These are phyloP conservation scores for Macrosteles quadrilineatus DNA, from an alignment of 1,140 invertebrate species.

Conservation along the genomic window DNA sequence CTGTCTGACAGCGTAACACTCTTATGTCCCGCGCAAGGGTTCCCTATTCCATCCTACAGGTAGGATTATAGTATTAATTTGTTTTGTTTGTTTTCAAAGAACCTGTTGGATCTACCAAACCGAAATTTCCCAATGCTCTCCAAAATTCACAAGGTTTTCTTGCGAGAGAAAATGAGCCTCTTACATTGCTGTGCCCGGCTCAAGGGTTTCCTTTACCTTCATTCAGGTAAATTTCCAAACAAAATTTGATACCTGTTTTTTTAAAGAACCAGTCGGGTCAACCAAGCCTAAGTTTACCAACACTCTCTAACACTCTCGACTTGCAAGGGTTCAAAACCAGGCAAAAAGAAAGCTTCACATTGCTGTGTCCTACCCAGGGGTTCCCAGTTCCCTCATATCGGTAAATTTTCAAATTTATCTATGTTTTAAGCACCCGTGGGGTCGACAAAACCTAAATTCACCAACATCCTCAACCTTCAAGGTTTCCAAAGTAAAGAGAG, in stretches of 20 bases:
- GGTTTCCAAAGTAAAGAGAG: constrained; percentile 56
- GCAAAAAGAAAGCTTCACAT: constrained; percentile 52
- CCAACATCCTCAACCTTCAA: constrained; percentile 42
- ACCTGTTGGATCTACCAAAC: constrained; percentile 70
- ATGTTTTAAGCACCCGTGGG: constrained; percentile 64
- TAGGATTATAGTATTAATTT: background rate
- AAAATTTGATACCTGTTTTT: constrained; percentile 62
- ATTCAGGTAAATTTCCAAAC: constrained; percentile 53
- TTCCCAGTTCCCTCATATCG: constrained; percentile 62
- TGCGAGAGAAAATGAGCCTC: constrained; percentile 56
- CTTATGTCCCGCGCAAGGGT: constrained; percentile 68
- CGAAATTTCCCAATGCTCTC: constrained; percentile 50
- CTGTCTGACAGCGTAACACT: constrained; percentile 55
- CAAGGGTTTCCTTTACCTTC: constrained; percentile 60
- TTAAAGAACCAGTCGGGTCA: constrained; percentile 56
- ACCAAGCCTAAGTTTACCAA: constrained; percentile 56
- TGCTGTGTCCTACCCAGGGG: constrained; percentile 67
- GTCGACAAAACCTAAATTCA: constrained; percentile 60
- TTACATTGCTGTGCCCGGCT: constrained; percentile 59
- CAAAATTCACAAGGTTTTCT: constrained; percentile 33
- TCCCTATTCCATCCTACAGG: constrained; percentile 48
- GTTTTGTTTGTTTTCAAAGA: constrained; percentile 54
- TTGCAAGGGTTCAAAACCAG: constrained; percentile 55
- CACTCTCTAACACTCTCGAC: constrained; percentile 49
- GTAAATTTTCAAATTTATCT: constrained; percentile 47